Conservation (phyloP, 1,140 invertebrate genomes). For the Neodiprion pinetum region DNA sequence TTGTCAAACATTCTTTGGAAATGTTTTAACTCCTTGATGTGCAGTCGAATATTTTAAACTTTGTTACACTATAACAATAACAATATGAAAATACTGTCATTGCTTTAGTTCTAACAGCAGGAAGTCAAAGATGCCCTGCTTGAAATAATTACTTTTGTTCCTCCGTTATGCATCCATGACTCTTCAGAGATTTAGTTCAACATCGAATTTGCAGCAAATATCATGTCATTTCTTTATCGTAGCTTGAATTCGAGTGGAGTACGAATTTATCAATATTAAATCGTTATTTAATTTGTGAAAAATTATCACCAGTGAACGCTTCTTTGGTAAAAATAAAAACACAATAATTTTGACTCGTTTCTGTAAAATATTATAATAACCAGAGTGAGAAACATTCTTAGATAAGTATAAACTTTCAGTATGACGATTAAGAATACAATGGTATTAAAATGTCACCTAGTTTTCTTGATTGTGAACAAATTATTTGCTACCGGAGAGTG, state of each 20-base stretch:
- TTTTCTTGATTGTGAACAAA: not conserved
- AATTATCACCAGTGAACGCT: no score
- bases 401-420: no score
- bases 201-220: not conserved
- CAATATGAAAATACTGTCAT: not conserved
- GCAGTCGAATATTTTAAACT: no score
- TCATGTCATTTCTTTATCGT: no score
- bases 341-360: no score
- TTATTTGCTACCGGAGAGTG: slow-evolving; percentile 39
- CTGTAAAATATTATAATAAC: no score
- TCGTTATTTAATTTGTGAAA: no score
- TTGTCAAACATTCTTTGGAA: not conserved
- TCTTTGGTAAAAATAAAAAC: no score
- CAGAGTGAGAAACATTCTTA: no score
- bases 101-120: not conserved
- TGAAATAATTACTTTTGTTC: not conserved
- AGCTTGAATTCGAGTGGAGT: no score
- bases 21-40: not conserved
- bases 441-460: not conserved
- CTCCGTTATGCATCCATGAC: not conserved
- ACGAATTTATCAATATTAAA: no score
- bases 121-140: not conserved
- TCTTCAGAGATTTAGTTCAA: not conserved
- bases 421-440: not conserved
- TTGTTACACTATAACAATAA: not conserved